Base-by-base conservation (phyloP, 2,888 invertebrate genomes). In the Atethmia centrago region DNA sequence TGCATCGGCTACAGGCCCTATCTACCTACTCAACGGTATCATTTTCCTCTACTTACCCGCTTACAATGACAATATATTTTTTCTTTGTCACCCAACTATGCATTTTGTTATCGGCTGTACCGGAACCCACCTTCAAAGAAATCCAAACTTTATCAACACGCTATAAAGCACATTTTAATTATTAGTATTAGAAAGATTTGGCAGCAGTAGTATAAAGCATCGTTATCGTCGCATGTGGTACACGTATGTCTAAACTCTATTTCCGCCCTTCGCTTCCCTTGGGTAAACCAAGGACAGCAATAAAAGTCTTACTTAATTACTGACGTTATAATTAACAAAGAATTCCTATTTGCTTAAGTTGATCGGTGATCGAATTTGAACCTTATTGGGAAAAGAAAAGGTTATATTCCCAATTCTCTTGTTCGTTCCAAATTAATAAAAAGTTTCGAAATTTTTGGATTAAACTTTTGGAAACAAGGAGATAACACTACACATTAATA, bases 231-330 rank as follows among this genome's bases (percentile, higher is more conserved):
- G 92, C 91, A 89, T 94, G 94, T 90, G 91, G 86, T 90, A 90
- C 95, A 95, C 94, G 95, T 95, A 94, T 93, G 92, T 87, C 89
- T 89, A 84, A 85, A 88, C 89, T 91, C 91, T 92, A 93, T 92
- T 94, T 95, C 95, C 95, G 95, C 94, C 94, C 95, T 93, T 93
- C 91, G 91, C 90, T 92, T 93, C 89, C 90, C 93, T 91, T 87
- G 90, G 90, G 90, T 91, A 89, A 88, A 85, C 91, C 93, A 94
- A 94, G 93, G 94, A 94, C 93, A 90, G 88, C 84, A 90, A 93
- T 94, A 93, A 92, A 92, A 92, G 91, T 91, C 90, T 92, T 90
- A 91, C 92, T 91, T 93, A 93, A 93, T 94, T 92, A 92, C 91
- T 87, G 85, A 83, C 82, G 83, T 88, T 88, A 88, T 91, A 91